These are phyloP conservation scores for Triops cancriformis DNA, from an alignment of 1,140 invertebrate genomes.

Conservation along the genomic window DNA sequence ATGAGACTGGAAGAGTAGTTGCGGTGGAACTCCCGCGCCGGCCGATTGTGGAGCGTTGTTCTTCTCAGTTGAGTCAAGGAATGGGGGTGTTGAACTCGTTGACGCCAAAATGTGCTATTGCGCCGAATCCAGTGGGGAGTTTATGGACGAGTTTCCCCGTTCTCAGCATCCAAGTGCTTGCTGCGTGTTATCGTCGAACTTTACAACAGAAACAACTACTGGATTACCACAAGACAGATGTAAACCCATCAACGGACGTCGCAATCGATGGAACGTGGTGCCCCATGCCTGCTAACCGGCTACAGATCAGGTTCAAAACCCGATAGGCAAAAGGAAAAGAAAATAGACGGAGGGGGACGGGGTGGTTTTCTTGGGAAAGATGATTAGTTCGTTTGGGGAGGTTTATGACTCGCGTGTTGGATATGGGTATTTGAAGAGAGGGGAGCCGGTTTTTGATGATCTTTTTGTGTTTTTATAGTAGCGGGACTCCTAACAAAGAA, in stretches of 20 bases:
- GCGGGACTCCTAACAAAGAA: not conserved
- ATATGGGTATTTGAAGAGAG: not conserved
- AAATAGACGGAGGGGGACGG: not conserved
- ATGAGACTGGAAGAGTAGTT: no score
- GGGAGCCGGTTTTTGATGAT: not conserved
- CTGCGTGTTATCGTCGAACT: slow-evolving; percentile 23
- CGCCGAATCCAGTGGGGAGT: not conserved
- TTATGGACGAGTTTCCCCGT: slow-evolving; percentile 17
- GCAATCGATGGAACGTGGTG: not conserved
- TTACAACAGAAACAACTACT: not conserved
- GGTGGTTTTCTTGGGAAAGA: no score
- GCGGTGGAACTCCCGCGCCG: no score
- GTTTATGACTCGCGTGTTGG: no score
- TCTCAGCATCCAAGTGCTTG: slow-evolving; percentile 23
- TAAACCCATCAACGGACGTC: not conserved
- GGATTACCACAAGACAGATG: not conserved
- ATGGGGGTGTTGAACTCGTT: not conserved
- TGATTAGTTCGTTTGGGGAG: no score
- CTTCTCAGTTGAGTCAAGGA: not conserved
- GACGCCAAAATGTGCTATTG: not conserved
- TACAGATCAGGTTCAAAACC: not conserved
- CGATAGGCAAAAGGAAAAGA: not conserved
- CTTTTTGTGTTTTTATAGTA: not conserved
- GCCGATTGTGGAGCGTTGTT: not conserved
- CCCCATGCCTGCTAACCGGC: not conserved